phyloP scores from a whole-genome alignment of 2,797 vertebrate species.

The Rhynchonycteris naso region DNA sequence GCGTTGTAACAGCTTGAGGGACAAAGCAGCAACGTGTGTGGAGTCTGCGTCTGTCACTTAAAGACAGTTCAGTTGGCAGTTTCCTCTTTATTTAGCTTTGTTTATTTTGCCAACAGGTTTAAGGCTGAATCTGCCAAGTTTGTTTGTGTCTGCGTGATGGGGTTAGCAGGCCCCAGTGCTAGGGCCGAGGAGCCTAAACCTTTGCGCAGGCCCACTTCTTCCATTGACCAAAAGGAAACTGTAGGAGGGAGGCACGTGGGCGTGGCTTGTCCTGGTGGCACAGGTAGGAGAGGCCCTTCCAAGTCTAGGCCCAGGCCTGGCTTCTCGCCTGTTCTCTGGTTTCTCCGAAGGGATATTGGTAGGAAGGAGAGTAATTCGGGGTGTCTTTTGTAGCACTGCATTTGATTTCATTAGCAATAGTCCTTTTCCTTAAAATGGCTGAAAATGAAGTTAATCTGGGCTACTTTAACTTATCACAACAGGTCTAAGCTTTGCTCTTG shows the following conservation, averaged over 20 bases:
- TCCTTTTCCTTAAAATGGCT: slow-evolving; percentile 31
- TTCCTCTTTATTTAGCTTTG: slow-evolving; percentile 33
- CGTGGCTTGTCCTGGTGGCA: background rate
- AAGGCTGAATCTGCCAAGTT: slow-evolving; percentile 21
- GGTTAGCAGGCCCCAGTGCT: slow-evolving; percentile 1
- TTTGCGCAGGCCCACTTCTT: background rate
- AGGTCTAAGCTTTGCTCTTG: background rate
- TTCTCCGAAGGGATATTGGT: background rate
- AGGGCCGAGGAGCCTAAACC: background rate
- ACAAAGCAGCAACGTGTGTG: background rate
- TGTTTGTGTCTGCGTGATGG: background rate
- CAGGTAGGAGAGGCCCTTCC: background rate
- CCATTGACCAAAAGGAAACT: background rate
- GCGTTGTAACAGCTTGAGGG: background rate
- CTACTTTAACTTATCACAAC: slow-evolving; percentile 21
- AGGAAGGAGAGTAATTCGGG: slow-evolving; percentile 27
- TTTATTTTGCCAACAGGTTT: slow-evolving; percentile 65
- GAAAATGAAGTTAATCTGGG: background rate
- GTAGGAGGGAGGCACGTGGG: background rate
- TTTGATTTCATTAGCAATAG: background rate
- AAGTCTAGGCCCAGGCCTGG: background rate
- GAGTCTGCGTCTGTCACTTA: background rate
- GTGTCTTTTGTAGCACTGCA: background rate
- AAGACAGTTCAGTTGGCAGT: background rate
- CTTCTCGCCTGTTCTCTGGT: background rate